Conservation (phyloP, 2,113 vertebrate species). For the Anoplopoma fimbria region DNA sequence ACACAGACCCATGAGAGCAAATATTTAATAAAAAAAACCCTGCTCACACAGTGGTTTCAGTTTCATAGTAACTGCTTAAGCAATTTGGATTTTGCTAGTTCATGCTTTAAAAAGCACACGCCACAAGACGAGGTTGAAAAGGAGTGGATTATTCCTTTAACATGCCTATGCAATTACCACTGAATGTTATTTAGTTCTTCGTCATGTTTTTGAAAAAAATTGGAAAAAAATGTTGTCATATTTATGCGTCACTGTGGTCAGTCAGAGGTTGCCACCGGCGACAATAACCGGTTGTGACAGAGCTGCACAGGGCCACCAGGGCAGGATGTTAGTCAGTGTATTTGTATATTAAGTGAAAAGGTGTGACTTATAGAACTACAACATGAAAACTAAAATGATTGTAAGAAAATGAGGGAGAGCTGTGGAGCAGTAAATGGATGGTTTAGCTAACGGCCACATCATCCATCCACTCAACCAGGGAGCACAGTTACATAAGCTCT, state of each 20-base stretch:
- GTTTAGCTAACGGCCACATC: slow-evolving; percentile 29
- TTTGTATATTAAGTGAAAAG: not conserved
- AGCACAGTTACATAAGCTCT: slow-evolving; percentile 20
- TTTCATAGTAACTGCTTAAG: not conserved
- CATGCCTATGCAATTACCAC: not conserved
- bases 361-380: not conserved
- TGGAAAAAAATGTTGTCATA: not conserved
- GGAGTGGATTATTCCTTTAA: slow-evolving; percentile 1
- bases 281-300: not conserved
- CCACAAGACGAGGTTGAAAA: not conserved
- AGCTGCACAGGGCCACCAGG: not conserved
- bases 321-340: not conserved
- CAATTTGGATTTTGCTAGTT: not conserved
- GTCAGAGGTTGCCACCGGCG: too few species aligned
- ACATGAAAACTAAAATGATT: not conserved
- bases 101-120: not conserved
- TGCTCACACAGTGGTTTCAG: not conserved
- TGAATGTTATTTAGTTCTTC: not conserved
- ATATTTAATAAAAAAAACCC: not conserved
- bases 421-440: slow-evolving; percentile 27
- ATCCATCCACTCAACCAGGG: slow-evolving; percentile 13
- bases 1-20: slow-evolving; percentile 16
- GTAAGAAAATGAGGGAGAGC: not conserved
- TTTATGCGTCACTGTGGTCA: not conserved
- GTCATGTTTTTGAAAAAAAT: not conserved